phyloP scores from a whole-genome alignment of 2,888 invertebrate species.

The Blastobasis lacticolella region DNA sequence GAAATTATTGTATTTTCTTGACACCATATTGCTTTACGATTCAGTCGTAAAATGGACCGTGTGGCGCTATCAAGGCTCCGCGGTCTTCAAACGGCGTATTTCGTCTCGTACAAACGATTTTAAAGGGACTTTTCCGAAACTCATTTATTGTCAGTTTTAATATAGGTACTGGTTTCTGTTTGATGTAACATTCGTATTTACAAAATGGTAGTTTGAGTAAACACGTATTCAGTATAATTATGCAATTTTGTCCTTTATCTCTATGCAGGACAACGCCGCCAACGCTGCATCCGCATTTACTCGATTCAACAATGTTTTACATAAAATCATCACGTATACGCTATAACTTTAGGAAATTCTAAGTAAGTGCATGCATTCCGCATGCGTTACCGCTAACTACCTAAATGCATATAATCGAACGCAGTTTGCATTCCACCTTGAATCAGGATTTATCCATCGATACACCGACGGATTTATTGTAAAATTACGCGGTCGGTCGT shows the following conservation, averaged over 20 bases:
- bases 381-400: conserved; percentile 51
- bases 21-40: conserved; percentile 31
- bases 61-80: conserved; percentile 17
- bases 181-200: no score
- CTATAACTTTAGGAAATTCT: conserved; percentile 26
- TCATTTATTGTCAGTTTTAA: no score
- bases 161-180: no score
- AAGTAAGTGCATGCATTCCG: conserved; percentile 41
- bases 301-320: conserved; percentile 4
- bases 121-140: no score
- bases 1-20: conserved; percentile 27
- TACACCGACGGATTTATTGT: conserved; percentile 54
- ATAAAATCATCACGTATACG: conserved; percentile 18
- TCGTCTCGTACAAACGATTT: no score
- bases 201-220: no score
- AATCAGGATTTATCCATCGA: conserved; percentile 33
- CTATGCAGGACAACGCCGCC: no score
- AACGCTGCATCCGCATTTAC: no score
- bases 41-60: conserved; percentile 28
- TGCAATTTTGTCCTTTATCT: no score
- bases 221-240: no score
- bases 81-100: not conserved
- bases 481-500: conserved; percentile 46
- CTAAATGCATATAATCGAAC: conserved; percentile 61
- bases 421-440: conserved; percentile 55